Evolutionary conservation across 2,888 invertebrate species (phyloP).

Genomic region (Bombylius major): DNA sequence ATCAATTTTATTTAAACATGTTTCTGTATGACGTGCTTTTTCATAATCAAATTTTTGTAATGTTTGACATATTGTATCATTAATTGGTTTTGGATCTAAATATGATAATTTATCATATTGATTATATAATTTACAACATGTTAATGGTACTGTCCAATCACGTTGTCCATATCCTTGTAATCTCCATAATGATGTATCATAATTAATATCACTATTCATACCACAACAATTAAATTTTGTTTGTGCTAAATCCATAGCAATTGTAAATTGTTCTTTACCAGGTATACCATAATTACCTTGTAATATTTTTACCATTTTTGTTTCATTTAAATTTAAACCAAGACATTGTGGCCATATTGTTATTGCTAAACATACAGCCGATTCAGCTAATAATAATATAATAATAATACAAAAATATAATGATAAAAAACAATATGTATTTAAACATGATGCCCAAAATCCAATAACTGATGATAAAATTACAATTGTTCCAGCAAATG

Average conservation of each 20-base stretch:
- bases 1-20: conserved; percentile 55
- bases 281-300: conserved; percentile 67
- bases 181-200: conserved; percentile 70
- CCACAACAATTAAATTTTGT: conserved; percentile 64
- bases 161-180: conserved; percentile 59
- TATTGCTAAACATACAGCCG: conserved; percentile 55
- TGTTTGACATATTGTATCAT: conserved; percentile 56
- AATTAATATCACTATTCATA: conserved; percentile 63
- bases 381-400: conserved; percentile 52
- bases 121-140: conserved; percentile 56
- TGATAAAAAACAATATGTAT: conserved; percentile 59
- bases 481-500: conserved; percentile 55
- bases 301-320: conserved; percentile 54
- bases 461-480: conserved; percentile 59
- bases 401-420: conserved; percentile 60
- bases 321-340: conserved; percentile 54
- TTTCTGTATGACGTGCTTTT: conserved; percentile 28
- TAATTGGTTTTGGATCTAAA: conserved; percentile 62
- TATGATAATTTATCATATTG: conserved; percentile 44
- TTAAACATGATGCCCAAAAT: conserved; percentile 69
- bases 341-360: conserved; percentile 67
- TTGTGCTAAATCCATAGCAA: conserved; percentile 68
- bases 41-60: conserved; percentile 27
- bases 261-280: conserved; percentile 56
- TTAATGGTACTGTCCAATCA: conserved; percentile 53